Evolutionary conservation across 2,797 vertebrate genomes (phyloP), one percentile per base, ranked within the genome.

Genomic region (Ctenosaura bakeri): DNA sequence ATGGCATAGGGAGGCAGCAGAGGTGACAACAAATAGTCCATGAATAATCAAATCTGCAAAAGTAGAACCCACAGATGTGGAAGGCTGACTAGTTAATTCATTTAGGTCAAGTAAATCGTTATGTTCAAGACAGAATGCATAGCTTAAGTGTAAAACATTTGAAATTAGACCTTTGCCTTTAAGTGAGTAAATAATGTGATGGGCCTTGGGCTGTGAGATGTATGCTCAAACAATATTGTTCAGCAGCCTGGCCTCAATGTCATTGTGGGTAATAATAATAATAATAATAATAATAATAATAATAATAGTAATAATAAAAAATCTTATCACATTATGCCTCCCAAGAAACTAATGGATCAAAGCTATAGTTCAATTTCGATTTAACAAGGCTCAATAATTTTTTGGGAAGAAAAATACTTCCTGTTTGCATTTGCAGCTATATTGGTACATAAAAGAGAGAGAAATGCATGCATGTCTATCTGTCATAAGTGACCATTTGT

Each of bases 111-210:
- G 24, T 66, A 29, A 29, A 66, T 29, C 29, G 29, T 69, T 69
- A 32, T 59, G 32, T 59, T 66, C 0, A 4, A 84, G 16, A 24
- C 29, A 83, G 1, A 74, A 82, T 92, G 35, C 87, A 91, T 93
- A 0, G 4, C 7, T 91, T 69, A 81, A 22, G 1, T 16, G 64
- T 86, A 24, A 62, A 1, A 2, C 89, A 42, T 79, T 83, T 29
- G 1, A 73, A 82, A 71, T 6, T 16, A 56, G n/a, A 14, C 81
- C 54, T 29, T 26, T 84, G 4, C 20, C 42, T 73, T 50, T 12
- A 18, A 85, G 3, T 46, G 24, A 83, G 38, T 83, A 42, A 66
- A 66, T 64, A 64, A 38, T 54, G 46, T 85, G 8, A 1, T n/a
- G 66, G 32, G 54, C 10, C 8, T 52, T 29, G 24, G 35, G 9